Conservation (phyloP, 2,113 vertebrate genomes). For the Melanocharis versteri region DNA sequence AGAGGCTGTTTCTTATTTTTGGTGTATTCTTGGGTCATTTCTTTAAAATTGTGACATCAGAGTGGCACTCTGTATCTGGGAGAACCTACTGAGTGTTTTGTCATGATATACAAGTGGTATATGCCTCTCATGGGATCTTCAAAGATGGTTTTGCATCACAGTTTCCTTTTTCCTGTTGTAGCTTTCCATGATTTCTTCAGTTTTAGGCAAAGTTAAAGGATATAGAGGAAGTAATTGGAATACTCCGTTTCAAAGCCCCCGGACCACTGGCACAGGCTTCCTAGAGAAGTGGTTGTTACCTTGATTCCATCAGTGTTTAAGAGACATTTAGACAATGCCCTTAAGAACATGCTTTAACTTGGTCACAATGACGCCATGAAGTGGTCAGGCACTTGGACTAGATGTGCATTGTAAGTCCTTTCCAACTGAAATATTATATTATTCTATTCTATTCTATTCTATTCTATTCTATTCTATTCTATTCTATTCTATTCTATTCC, state of each 20-base stretch:
- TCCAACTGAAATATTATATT: not conserved
- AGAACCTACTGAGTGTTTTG: not conserved
- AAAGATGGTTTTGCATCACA: not conserved
- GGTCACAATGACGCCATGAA: not conserved
- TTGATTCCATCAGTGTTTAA: not conserved
- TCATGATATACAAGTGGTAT: rapidly evolving
- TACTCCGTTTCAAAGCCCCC: not conserved
- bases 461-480: not conserved
- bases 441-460: not conserved
- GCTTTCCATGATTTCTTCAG: not conserved
- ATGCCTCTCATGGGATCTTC: not conserved
- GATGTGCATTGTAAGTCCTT: rapidly evolving
- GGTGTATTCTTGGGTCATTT: not conserved
- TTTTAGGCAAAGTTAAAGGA: not conserved
- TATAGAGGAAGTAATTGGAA: rapidly evolving
- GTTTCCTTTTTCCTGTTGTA: not conserved
- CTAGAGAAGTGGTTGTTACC: not conserved
- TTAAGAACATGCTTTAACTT: not conserved
- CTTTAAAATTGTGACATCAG: not conserved
- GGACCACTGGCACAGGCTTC: not conserved
- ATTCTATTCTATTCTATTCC: not conserved
- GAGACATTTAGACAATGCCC: not conserved
- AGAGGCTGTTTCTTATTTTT: not conserved
- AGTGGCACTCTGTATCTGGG: not conserved
- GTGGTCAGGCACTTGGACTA: not conserved